Percentiles rank a stretch among this genome's conserved stretches.
Conservation (phyloP, 2,113 vertebrate genomes). For the Corythaixoides concolor region DNA sequence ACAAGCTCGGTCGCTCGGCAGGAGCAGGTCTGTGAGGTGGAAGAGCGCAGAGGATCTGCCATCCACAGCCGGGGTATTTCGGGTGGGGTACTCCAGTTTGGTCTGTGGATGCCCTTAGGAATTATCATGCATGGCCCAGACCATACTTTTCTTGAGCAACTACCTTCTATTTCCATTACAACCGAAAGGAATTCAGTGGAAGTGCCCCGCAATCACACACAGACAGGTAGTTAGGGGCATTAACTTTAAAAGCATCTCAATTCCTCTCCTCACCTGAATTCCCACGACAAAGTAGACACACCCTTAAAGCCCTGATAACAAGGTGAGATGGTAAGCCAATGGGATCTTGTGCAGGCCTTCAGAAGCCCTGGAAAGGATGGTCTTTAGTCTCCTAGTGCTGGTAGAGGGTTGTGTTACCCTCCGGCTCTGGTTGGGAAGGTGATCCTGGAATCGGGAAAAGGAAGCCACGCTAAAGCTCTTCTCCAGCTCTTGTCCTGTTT, state of each 20-base stretch:
- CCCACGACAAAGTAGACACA: not conserved
- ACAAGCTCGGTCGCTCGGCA: not conserved
- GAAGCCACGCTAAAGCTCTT: not conserved
- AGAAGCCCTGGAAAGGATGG: not conserved
- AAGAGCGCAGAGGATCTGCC: rapidly evolving
- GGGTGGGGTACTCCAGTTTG: not conserved
- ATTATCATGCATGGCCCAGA: not conserved
- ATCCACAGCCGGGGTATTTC: not conserved
- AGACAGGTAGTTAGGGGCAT: no score
- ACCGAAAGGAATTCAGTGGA: not conserved
- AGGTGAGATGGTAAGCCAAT: not conserved
- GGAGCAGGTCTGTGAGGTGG: no score
- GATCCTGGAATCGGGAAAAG: not conserved
- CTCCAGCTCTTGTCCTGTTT: not conserved
- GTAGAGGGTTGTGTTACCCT: not conserved
- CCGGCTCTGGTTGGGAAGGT: not conserved
- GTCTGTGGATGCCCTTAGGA: not conserved
- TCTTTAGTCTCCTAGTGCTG: not conserved
- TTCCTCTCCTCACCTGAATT: not conserved
- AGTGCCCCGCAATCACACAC: not conserved
- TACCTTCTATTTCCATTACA: not conserved
- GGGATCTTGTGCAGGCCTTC: not conserved
- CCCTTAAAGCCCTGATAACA: not conserved
- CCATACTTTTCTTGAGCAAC: not conserved
- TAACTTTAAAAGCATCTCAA: not conserved